phyloP scores from a whole-genome alignment of 2,888 invertebrate species.

The Hirtodrosophila cameraria region DNA sequence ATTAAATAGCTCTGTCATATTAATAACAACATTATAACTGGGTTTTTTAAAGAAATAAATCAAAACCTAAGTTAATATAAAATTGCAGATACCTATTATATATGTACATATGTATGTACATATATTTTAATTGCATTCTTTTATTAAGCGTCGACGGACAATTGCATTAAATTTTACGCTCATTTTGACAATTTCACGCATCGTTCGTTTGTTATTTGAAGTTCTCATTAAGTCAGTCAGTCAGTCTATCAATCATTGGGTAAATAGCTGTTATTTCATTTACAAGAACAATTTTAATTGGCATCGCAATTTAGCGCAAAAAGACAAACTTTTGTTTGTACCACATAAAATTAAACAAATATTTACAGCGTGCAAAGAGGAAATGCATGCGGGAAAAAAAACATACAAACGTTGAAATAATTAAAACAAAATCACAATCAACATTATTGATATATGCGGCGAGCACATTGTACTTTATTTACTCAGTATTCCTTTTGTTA shows the following conservation, averaged over 20 bases:
- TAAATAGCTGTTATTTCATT: conserved; percentile 40
- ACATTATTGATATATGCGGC: conserved; percentile 38
- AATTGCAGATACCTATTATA: conserved; percentile 3
- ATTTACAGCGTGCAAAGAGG: conserved; percentile 37
- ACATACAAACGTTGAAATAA: conserved; percentile 12
- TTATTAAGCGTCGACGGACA: conserved; percentile 7
- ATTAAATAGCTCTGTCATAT: no score
- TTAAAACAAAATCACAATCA: conserved; percentile 37
- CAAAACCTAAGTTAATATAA: conserved; percentile 4
- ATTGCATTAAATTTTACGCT: conserved; percentile 28
- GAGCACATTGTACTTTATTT: conserved; percentile 43
- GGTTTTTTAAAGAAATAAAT: neutral
- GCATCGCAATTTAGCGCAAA: conserved; percentile 47
- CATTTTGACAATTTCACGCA: conserved; percentile 41
- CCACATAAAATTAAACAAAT: conserved; percentile 60
- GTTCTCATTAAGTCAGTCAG: conserved; percentile 33
- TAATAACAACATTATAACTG: no score
- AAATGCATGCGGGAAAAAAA: conserved; percentile 6
- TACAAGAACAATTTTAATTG: conserved; percentile 46
- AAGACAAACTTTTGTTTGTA: conserved; percentile 50
- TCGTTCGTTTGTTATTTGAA: conserved; percentile 29
- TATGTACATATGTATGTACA: no score
- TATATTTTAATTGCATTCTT: conserved; percentile 25
- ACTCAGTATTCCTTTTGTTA: conserved; percentile 25
- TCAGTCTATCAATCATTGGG: conserved; percentile 40